Evolutionary conservation across 2,797 vertebrate genomes (phyloP).

Genomic region (Brachyrhaphis roseni): DNA sequence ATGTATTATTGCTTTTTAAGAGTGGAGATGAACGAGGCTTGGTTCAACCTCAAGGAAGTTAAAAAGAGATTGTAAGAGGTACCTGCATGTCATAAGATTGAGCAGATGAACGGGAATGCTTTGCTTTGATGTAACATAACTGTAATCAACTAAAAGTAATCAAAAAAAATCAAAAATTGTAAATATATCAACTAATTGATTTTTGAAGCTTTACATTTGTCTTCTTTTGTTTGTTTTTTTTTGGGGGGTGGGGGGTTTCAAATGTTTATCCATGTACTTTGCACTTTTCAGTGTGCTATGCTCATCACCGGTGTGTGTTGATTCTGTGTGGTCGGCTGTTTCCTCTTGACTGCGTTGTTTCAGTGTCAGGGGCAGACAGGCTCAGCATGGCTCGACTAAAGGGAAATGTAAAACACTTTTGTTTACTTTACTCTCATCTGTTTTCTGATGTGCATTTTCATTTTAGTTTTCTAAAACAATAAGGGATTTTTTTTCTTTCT

Average conservation of each 20-base stretch:
- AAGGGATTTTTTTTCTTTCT: constrained; percentile 31
- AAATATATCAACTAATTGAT: constrained; percentile 76
- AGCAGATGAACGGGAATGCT: constrained; percentile 80
- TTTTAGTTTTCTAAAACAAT: constrained; percentile 72
- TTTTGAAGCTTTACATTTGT: constrained; percentile 74
- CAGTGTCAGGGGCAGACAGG: constrained; percentile 54
- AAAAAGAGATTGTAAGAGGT: constrained; percentile 61
- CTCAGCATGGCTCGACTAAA: constrained; percentile 59
- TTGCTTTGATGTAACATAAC: constrained; percentile 84
- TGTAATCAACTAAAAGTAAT: constrained; percentile 71
- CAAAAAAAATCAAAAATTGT: constrained; percentile 69
- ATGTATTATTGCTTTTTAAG: constrained; percentile 52
- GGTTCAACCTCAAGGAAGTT: constrained; percentile 55
- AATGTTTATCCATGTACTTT: constrained; percentile 71
- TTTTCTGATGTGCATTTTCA: constrained; percentile 71
- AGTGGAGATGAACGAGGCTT: constrained; percentile 36
- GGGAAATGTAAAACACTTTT: constrained; percentile 71
- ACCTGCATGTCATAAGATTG: constrained; percentile 80
- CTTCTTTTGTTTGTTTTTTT: neutral
- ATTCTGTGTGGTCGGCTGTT: constrained; percentile 64
- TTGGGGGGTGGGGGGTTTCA: too few species aligned
- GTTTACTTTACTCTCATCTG: constrained; percentile 65
- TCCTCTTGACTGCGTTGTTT: constrained; percentile 60
- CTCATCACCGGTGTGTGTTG: constrained; percentile 64
- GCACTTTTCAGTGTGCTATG: constrained; percentile 76